Evolutionary conservation across 2,797 vertebrate species (phyloP), one percentile per base, ranked within the genome.

Genomic region (Eospalax fontanierii): DNA sequence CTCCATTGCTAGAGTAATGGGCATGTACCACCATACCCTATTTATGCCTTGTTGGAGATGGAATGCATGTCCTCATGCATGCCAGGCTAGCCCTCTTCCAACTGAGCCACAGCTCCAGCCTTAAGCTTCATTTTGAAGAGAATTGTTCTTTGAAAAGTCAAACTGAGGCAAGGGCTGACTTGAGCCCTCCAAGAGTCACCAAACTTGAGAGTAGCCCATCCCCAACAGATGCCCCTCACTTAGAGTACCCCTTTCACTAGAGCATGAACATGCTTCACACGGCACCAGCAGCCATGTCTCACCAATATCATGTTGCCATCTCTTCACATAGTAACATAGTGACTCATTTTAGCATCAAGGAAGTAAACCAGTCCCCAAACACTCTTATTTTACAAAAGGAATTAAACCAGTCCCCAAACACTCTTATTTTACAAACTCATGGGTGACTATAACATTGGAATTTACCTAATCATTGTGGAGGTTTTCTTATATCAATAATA

Each of bases 371-470:
- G 19, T 75, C 61, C 6, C 6, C 76, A 88, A 73, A 79, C 9
- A 35, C 15, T 81, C 33, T 87, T 92, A 16, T 66, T 70, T 70
- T 84, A 74, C 57, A 78, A 84, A 24, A 84, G 14, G 33, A 73
- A 59, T 74, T 12, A 70, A 1, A 26, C n/a, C 63, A 66, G 19
- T 75, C 61, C 6, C 6, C 76, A 88, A 73, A 79, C 9, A 35
- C 15, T 81, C 33, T 87, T 92, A 16, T 66, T 70, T 70, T 84
- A 74, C 57, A 78, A 84, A 89, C 87, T 89, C 16, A 4, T n/a
- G 38, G 24, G 57, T 74, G 63, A 82, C 11, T 54, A 84, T 35
- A 85, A 61, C 35, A 30, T 21, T 30, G 43, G 70, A 4, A 6
- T 59, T 92, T 79, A 75, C 24, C 82, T 76, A 46, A 38, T 90